phyloP scores from a whole-genome alignment of 2,888 invertebrate genomes.

The Chrysolina oricalcia region DNA sequence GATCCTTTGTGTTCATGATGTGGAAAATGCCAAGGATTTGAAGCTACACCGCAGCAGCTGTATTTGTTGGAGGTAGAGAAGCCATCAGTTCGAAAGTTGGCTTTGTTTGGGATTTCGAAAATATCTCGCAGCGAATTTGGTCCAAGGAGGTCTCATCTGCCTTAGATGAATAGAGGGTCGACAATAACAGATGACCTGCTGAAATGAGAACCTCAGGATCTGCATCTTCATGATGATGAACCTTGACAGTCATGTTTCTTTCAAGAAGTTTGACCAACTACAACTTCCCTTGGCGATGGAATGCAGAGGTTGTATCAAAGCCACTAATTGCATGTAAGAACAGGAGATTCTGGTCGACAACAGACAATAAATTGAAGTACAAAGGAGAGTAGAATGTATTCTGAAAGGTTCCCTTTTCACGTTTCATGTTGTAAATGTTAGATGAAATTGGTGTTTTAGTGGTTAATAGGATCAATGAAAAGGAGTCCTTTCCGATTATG shows the following conservation, averaged over 20 bases:
- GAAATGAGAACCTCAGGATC: constrained; percentile 8
- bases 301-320: constrained; percentile 4
- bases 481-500: constrained; percentile 29
- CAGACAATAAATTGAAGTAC: constrained; percentile 22
- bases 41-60: too few species aligned
- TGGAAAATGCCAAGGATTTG: too few species aligned
- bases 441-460: constrained; percentile 30
- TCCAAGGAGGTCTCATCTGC: constrained; percentile 27
- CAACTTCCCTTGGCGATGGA: constrained; percentile 10
- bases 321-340: background rate
- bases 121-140: constrained; percentile 12
- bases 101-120: background rate
- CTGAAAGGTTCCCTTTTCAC: constrained; percentile 28
- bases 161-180: constrained; percentile 13
- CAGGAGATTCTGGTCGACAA: background rate
- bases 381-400: constrained; percentile 31
- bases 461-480: constrained; percentile 25
- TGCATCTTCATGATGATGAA: constrained; percentile 23
- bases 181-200: constrained; percentile 11
- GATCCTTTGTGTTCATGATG: too few species aligned
- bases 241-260: constrained; percentile 3
- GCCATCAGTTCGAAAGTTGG: constrained; percentile 13
- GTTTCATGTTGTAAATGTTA: constrained; percentile 32
- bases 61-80: too few species aligned
- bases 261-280: constrained; percentile 12